Conservation (phyloP, 2,113 vertebrate genomes). For the Mystacornis crossleyi region DNA sequence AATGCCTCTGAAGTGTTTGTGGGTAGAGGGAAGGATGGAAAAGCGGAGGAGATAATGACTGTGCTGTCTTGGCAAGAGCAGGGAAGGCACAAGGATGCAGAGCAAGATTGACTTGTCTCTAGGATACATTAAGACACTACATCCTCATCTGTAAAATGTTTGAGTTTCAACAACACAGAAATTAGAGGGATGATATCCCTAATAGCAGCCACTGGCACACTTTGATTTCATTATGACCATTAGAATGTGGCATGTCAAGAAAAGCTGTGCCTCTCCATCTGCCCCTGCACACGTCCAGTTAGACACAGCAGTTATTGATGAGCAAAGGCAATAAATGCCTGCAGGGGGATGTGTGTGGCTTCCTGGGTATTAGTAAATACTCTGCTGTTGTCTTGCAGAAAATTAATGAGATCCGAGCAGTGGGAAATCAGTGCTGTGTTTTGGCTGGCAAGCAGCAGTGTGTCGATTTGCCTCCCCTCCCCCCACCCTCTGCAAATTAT, state of each 20-base stretch:
- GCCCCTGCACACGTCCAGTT: not conserved
- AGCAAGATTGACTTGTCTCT: not conserved
- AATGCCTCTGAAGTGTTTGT: not conserved
- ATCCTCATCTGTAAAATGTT: not conserved
- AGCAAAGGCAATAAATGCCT: not conserved
- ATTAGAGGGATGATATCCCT: not conserved
- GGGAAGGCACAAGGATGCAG: not conserved
- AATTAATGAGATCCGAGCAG: not conserved
- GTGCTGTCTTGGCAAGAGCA: not conserved
- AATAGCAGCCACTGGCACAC: not conserved
- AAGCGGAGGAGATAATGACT: not conserved
- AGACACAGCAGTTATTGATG: not conserved
- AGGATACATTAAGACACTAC: not conserved
- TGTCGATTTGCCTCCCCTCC: not conserved
- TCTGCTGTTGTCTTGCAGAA: not conserved
- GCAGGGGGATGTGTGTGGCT: not conserved
- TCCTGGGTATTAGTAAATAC: not conserved
- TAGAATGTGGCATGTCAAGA: not conserved
- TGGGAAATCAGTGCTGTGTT: not conserved
- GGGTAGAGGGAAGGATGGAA: not conserved
- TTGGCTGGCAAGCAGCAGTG: not conserved
- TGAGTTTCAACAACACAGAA: not conserved
- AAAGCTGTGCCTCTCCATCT: not conserved
- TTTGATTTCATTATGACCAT: not conserved
- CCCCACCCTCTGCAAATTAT: not conserved